phyloP scores from a whole-genome alignment of 2,113 vertebrate genomes.

The Neolamprologus ventralis region DNA sequence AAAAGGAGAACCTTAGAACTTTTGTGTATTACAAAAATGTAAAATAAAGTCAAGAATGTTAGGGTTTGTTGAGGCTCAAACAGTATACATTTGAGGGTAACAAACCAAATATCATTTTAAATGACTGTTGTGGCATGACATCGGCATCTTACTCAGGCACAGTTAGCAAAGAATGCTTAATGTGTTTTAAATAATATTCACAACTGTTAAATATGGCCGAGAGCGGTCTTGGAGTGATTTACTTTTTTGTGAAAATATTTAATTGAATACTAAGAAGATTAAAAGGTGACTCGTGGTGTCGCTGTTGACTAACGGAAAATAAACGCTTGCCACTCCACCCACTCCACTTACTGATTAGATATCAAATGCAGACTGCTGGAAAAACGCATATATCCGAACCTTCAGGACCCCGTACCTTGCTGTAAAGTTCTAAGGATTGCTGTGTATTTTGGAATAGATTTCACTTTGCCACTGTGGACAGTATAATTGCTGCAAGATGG shows the following conservation, averaged over 20 bases:
- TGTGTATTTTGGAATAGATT: background rate
- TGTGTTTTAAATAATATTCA: background rate
- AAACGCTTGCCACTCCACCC: background rate
- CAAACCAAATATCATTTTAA: background rate
- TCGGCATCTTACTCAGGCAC: background rate
- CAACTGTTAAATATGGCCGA: background rate
- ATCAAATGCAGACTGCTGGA: background rate
- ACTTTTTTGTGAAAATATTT: background rate
- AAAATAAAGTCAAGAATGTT: background rate
- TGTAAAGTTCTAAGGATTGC: background rate
- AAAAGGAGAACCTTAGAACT: background rate
- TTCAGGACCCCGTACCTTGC: accelerated
- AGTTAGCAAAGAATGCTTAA: background rate
- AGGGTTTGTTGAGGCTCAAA: background rate
- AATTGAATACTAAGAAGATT: background rate
- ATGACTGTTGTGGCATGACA: background rate
- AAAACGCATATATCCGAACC: background rate
- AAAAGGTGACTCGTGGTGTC: background rate
- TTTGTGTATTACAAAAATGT: background rate
- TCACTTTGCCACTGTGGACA: background rate
- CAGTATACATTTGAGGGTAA: background rate
- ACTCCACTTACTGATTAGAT: background rate
- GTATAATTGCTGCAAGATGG: background rate
- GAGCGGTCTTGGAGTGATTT: constrained; percentile 40
- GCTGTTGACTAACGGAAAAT: background rate